Conservation (phyloP, 2,797 vertebrate genomes). For the Channallabes apus region DNA sequence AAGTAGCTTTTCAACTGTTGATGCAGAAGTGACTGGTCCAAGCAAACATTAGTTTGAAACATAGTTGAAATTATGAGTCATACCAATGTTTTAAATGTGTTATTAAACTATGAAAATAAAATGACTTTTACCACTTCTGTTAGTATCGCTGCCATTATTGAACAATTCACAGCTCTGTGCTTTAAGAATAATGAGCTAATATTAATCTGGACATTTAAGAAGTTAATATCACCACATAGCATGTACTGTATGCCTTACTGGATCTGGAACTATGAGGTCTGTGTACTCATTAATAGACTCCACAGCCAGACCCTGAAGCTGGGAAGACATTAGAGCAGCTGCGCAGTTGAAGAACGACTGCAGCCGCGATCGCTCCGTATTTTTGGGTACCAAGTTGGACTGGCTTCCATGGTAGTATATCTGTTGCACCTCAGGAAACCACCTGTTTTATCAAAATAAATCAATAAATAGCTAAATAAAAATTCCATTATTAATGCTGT, state of each 20-base stretch:
- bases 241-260: slow-evolving; percentile 66
- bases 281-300: slow-evolving; percentile 83
- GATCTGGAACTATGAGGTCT: slow-evolving; percentile 73
- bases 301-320: slow-evolving; percentile 80
- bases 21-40: background rate
- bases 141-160: background rate
- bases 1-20: background rate
- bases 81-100: background rate
- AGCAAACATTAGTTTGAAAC: too few relatives aligned
- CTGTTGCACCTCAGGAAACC: slow-evolving; percentile 82
- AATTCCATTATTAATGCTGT: too few relatives aligned
- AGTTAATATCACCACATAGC: background rate
- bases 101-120: background rate
- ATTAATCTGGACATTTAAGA: background rate
- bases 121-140: background rate
- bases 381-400: slow-evolving; percentile 71
- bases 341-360: slow-evolving; percentile 82
- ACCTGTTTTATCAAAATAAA: slow-evolving; percentile 66
- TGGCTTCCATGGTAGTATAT: slow-evolving; percentile 79
- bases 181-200: background rate
- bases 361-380: slow-evolving; percentile 67
- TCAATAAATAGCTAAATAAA: too few relatives aligned
- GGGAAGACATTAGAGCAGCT: slow-evolving; percentile 81
- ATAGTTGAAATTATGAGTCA: background rate
- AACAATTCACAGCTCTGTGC: too few relatives aligned